Evolutionary conservation across 2,888 invertebrate species (phyloP), one percentile per base, ranked within the genome.

Genomic region (Andrena chrysosceles): DNA sequence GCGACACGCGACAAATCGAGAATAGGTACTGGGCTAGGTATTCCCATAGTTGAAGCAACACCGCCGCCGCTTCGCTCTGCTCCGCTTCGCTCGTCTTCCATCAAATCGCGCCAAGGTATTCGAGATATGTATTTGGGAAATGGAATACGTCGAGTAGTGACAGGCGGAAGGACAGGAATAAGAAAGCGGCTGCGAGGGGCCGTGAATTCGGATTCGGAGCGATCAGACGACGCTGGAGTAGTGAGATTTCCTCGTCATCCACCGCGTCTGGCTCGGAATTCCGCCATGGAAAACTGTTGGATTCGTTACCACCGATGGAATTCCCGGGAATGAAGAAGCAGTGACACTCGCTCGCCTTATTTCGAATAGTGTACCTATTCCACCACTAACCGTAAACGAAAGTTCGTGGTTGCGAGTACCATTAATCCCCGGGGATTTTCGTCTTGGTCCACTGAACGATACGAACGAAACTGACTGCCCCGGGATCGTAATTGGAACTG

Each of bases 121-220:
- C 62, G 7, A 62, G 67, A 63, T 78, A 78, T 74, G 73, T 67
- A 78, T 73, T 78, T 63, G 52, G 42, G 75, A 76, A 70, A 69
- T 76, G 69, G 75, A 76, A 76, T 70, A 69, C 62, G 62, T 70
- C 75, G 52, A 52, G 20, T 42, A 2, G 26, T 16, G 26, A 29
- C 56, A 56, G 29, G 31, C 7, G n/a, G 67, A 42, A 4, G 67
- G 42, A 35, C 59, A 54, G 59, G 67, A 13, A 56, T 67, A 67
- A 74, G 67, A 67, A 67, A 56, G 56, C 20, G 59, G 33, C n/a
- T 56, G 56, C 26, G 20, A 29, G 6, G 29, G 20, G n/a, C 13
- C 13, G 26, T 10, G 74, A 66, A 42, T 66, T 20, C 42, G 16
- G 31, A 54, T 64, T 54, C 56, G 20, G 6, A 64, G 10, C 64